Conservation (phyloP, 2,888 invertebrate genomes). For the Synergus gifuensis region DNA sequence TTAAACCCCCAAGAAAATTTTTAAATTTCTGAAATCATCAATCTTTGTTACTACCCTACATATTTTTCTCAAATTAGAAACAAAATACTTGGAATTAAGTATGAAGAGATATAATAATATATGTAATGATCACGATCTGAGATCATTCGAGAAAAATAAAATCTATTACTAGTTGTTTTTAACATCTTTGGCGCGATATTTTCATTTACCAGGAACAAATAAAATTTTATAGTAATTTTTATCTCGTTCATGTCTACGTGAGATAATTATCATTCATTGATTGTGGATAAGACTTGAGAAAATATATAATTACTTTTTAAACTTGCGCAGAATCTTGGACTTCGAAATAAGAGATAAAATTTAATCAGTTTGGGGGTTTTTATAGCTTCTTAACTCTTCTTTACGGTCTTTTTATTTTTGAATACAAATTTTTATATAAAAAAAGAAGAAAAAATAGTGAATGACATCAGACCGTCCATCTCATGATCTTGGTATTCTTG, state of each 20-base stretch:
- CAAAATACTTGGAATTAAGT: not conserved
- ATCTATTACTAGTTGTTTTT: not conserved
- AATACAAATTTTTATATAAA: not conserved
- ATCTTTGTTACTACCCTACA: not conserved
- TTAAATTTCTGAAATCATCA: not conserved
- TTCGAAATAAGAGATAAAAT: not conserved
- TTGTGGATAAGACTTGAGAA: not conserved
- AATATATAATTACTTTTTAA: not conserved
- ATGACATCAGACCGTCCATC: constrained; percentile 12
- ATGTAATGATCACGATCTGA: not conserved
- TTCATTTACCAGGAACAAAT: constrained; percentile 7
- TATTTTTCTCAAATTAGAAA: not conserved
- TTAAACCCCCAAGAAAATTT: not conserved
- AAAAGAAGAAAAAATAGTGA: constrained; percentile 20
- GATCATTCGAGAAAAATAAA: not conserved
- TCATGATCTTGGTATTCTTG: constrained; percentile 27
- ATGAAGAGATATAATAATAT: not conserved
- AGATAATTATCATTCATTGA: not conserved
- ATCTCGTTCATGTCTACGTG: not conserved
- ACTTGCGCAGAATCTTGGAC: not conserved
- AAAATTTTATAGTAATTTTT: not conserved
- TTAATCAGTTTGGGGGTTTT: not conserved
- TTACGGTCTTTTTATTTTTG: not conserved
- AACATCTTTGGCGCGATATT: not conserved
- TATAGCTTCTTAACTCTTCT: not conserved